Percentiles rank a stretch among this genome's conserved stretches.
phyloP scores from a whole-genome alignment of 2,888 invertebrate genomes.

The Acronicta leporina region DNA sequence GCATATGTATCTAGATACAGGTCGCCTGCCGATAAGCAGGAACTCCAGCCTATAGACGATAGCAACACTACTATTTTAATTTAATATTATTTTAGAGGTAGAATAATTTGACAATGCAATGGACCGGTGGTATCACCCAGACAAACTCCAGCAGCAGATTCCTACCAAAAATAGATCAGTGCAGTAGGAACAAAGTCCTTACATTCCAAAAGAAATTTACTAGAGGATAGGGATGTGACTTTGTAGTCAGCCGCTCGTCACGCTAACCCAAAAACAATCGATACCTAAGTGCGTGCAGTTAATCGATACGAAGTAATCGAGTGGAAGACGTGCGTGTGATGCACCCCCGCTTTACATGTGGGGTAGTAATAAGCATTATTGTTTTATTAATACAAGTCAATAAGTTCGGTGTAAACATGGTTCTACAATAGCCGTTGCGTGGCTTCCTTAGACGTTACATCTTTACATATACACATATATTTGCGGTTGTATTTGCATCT shows the following conservation, averaged over 20 bases:
- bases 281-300: slow-evolving; percentile 73
- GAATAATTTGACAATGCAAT: too few species aligned
- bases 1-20: too few species aligned
- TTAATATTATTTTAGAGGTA: too few species aligned
- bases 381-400: slow-evolving; percentile 67
- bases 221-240: slow-evolving; percentile 12
- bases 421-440: slow-evolving; percentile 21
- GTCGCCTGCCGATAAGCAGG: too few species aligned
- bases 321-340: slow-evolving; percentile 67
- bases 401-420: slow-evolving; percentile 44
- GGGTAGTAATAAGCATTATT: slow-evolving; percentile 61
- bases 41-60: too few species aligned
- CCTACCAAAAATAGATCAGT: too few species aligned
- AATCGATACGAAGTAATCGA: slow-evolving; percentile 66
- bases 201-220: neutral
- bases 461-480: neutral
- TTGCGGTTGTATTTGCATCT: neutral
- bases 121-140: too few species aligned
- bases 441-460: slow-evolving; percentile 15
- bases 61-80: too few species aligned
- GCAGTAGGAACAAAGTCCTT: too few species aligned
- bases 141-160: too few species aligned
- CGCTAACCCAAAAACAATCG: slow-evolving; percentile 59
- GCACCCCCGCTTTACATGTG: slow-evolving; percentile 51
- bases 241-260: slow-evolving; percentile 23